These are phyloP conservation scores for Heterochromis multidens DNA, from an alignment of 2,113 vertebrate genomes.

Conservation along the genomic window DNA sequence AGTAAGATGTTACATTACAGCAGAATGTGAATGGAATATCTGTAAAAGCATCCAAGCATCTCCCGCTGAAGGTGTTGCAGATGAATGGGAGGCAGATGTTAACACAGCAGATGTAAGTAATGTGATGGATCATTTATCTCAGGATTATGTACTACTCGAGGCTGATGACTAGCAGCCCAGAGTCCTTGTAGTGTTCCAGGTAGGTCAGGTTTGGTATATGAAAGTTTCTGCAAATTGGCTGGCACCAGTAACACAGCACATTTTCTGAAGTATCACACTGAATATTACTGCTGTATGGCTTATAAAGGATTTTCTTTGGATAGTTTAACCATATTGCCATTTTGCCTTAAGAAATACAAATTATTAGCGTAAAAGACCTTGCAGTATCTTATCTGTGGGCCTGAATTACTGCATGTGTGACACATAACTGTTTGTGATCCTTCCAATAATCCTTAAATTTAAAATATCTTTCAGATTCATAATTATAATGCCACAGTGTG, in stretches of 20 bases:
- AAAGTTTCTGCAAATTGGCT: not conserved
- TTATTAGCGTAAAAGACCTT: not conserved
- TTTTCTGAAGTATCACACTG: not conserved
- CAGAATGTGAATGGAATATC: not conserved
- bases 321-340: not conserved
- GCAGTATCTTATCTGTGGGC: not conserved
- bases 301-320: not conserved
- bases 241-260: not conserved
- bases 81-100: conserved; percentile 42
- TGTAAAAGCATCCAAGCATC: not conserved
- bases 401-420: not conserved
- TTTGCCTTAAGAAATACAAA: not conserved
- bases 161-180: not conserved
- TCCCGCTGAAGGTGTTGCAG: not conserved
- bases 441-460: not conserved
- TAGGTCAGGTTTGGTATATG: not conserved
- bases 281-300: not conserved
- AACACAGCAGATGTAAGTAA: conserved; percentile 29
- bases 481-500: not conserved
- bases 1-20: not conserved
- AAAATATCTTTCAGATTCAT: not conserved
- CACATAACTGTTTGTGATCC: not conserved
- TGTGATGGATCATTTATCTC: conserved; percentile 26
- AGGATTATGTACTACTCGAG: not conserved
- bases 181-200: not conserved